Conservation (phyloP, 2,888 invertebrate species). For the Drosophila monieri region DNA sequence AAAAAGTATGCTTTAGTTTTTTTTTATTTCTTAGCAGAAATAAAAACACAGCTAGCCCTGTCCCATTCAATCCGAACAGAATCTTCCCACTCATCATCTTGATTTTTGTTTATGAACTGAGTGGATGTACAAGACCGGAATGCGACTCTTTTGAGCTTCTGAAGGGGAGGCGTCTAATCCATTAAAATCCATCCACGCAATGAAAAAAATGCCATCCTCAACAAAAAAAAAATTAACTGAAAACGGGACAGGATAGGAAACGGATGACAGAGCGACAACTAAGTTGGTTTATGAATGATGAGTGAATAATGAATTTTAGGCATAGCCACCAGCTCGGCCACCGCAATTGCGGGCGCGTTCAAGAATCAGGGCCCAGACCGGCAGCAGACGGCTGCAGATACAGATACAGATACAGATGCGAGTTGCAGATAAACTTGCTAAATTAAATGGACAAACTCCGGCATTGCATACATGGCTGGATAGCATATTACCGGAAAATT, state of each 20-base stretch:
- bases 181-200: constrained; percentile 62
- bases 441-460: constrained; percentile 80
- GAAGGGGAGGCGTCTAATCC: constrained; percentile 57
- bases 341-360: constrained; percentile 26
- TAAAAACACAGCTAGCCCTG: not conserved
- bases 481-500: constrained; percentile 76
- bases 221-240: constrained; percentile 43
- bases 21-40: too few relatives aligned
- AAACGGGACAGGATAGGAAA: constrained; percentile 43
- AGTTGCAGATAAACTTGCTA: constrained; percentile 81
- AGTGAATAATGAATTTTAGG: constrained; percentile 59
- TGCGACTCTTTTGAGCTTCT: constrained; percentile 3
- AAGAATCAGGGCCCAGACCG: not conserved
- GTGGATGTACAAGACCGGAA: constrained; percentile 1
- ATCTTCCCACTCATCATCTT: constrained; percentile 34
- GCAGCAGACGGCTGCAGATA: constrained; percentile 8
- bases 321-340: constrained; percentile 36
- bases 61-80: constrained; percentile 13
- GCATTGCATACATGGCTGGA: constrained; percentile 18
- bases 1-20: not conserved
- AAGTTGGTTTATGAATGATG: constrained; percentile 50
- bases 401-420: constrained; percentile 53
- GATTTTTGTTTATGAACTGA: constrained; percentile 53
- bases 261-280: constrained; percentile 1
- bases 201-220: not conserved